Conservation (phyloP, 2,113 vertebrate species). For the Lophochroa leadbeateri region DNA sequence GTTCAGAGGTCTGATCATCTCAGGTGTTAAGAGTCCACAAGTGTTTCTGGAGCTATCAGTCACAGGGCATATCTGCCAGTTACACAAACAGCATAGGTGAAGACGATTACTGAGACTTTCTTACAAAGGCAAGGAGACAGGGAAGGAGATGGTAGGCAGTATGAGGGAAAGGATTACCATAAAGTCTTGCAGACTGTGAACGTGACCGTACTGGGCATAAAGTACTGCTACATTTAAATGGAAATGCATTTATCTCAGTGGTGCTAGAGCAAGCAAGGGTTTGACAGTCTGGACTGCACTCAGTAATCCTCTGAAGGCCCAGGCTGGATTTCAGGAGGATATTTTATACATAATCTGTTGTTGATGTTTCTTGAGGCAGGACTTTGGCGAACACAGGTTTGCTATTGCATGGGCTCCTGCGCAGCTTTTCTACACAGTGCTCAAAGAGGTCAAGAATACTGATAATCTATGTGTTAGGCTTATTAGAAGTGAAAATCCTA, state of each 20-base stretch:
- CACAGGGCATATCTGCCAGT: background rate
- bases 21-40: background rate
- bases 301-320: background rate
- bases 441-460: background rate
- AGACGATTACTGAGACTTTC: background rate
- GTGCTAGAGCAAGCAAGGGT: background rate
- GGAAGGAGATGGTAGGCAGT: background rate
- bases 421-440: background rate
- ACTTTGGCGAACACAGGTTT: background rate
- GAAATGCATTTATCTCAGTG: background rate
- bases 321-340: background rate
- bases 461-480: background rate
- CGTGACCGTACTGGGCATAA: background rate
- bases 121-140: background rate
- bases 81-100: background rate
- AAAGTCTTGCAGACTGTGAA: background rate
- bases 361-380: background rate
- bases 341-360: background rate
- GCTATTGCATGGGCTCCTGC: background rate
- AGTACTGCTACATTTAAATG: background rate
- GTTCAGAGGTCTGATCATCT: background rate
- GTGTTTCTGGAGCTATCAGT: background rate
- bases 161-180: background rate
- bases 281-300: background rate
- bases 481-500: background rate